Base-by-base conservation (phyloP, 1,140 invertebrate species). In the Orussus abietinus region DNA sequence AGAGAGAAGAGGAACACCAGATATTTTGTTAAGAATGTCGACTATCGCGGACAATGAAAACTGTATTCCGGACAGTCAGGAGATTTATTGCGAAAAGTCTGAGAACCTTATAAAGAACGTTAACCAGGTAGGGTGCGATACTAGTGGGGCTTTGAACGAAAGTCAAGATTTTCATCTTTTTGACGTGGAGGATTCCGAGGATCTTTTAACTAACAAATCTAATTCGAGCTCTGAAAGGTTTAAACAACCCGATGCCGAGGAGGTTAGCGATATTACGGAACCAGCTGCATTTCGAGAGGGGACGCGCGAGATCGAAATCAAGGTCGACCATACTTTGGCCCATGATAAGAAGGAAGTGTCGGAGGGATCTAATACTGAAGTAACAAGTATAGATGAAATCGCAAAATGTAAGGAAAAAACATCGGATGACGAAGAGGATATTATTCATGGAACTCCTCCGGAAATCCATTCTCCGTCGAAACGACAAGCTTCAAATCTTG, bases 151-250 rank as follows among this genome's bases (percentile, higher is more conserved):
- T n/a, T n/a, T 25, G 12, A 17, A 42, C 12, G 62, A 66, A 33
- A 69, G 63, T 43, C 64, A 69, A 42, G 55, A 66, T 42, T 66
- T 69, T 45, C 47, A 42, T 18, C 40, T 69, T 1, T 9, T 64
- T 2, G 57, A 49, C 11, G 38, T 31, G n/a, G 44, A 32, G 1
- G 47, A 45, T 0, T 49, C 30, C 4, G 43, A 56, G 5, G 40
- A 44, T 2, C 11, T 19, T 14, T 10, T 19, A 18, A 32, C 2
- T 12, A 14, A 25, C n/a, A 25, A 15, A 10, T 30, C 26, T 6
- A 1, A 14, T 21, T 30, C 35, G 37, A 32, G 22, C 20, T 0
- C 11, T 38, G 12, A 5, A 29, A 19, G 21, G 28, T 7, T 1
- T 22, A 26, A 3, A 13, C 5, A 31, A 12, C 2, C 2, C n/a